A percentile compares a stretch with the other conserved stretches of the same genome.
phyloP scores from a whole-genome alignment of 2,888 invertebrate genomes.

The Pachymerium ferrugineum region DNA sequence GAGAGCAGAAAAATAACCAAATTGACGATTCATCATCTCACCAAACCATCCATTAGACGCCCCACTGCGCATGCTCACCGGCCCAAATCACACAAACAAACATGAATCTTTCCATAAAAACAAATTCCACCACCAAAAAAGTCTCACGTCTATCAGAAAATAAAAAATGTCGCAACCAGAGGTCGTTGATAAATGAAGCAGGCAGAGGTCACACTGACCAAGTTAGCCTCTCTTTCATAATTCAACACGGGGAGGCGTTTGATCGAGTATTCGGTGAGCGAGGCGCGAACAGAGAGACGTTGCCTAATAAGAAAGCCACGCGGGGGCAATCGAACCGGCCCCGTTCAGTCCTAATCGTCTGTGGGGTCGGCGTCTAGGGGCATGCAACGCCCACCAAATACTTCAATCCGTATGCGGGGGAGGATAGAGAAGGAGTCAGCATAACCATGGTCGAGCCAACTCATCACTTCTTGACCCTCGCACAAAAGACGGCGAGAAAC shows the following conservation, averaged over 20 bases:
- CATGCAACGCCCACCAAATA: background rate
- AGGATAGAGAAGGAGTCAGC: background rate
- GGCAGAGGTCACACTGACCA: background rate
- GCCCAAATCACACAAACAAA: background rate
- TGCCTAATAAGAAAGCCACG: conserved; percentile 16
- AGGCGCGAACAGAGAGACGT: background rate
- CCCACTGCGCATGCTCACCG: no score
- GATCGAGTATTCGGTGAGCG: conserved; percentile 16
- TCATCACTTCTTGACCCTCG: background rate
- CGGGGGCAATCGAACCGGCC: conserved; percentile 12
- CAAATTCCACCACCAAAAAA: background rate
- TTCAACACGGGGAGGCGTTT: conserved; percentile 23
- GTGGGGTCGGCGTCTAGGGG: background rate
- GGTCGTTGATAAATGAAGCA: no score
- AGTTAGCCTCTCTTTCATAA: background rate
- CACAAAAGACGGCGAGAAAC: background rate
- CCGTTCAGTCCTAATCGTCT: conserved; percentile 7
- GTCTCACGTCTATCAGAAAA: background rate
- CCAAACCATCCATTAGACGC: no score
- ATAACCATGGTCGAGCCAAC: background rate
- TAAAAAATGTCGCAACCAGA: no score
- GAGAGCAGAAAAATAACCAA: no score
- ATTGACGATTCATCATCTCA: no score
- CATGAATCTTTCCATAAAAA: background rate
- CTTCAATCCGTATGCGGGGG: background rate